Evolutionary conservation across 2,888 invertebrate genomes (phyloP), one percentile per base, ranked within the genome.

Genomic region (Clusia tigrina): DNA sequence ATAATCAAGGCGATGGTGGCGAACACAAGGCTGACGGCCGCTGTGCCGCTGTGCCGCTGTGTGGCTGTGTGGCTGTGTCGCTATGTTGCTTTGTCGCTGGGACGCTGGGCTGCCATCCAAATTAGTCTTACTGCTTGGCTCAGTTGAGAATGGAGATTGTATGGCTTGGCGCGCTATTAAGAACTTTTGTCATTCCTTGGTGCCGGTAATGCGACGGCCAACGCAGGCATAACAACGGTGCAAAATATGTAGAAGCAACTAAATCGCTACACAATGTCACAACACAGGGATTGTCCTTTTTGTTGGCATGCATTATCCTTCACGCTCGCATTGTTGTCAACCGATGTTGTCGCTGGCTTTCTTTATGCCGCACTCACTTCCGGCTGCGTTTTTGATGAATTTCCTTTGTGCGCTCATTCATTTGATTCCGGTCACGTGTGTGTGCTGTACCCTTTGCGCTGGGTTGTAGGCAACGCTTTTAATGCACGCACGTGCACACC

Each of bases 211-310:
- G 48, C 32, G 22, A 15, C 18, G 22, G n/a, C 12, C n/a, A 17
- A 17, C 42, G 12, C 6, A 32, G 42, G 12, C 3, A 42, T n/a
- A 48, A 15, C 48, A 48, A 48, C 48, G n/a, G n/a, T n/a, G n/a
- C n/a, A n/a, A n/a, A n/a, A n/a, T n/a, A n/a, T n/a, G n/a, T n/a
- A n/a, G n/a, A n/a, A n/a, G 15, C 18, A 3, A 20, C 18, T 22
- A 42, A 42, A 3, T 3, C 70, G 69, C 67, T 69, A 67, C 68
- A 68, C 70, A 56, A 51, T 74, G 74, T 75, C 76, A 75, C 70
- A 75, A 75, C 76, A n/a, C n/a, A 75, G 72, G 71, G 74, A 75
- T 75, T 76, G 74, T 74, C 69, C 74, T 76, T 75, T 74, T 74
- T 54, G 23, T 25, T 54, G 53, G 42, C 42, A 2, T 20, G 48